Conservation (phyloP, 2,888 invertebrate species). For the Poecilus cupreus region DNA sequence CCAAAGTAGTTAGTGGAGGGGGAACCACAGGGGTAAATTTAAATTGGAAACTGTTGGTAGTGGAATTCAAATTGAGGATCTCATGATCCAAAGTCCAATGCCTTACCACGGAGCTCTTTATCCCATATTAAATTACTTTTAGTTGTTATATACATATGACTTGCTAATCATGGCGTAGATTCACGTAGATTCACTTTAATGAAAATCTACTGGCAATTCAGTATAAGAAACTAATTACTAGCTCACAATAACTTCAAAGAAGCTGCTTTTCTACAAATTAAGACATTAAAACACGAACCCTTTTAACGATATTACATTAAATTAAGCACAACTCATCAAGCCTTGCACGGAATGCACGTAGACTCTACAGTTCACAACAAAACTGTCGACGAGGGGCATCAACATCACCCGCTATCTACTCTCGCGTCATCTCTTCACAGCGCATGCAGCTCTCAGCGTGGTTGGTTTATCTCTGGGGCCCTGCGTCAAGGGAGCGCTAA, state of each 20-base stretch:
- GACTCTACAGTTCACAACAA: background rate
- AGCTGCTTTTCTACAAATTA: background rate
- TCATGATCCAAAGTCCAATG: too few relatives aligned
- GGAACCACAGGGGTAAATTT: too few relatives aligned
- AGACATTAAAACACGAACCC: background rate
- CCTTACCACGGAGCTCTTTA: too few relatives aligned
- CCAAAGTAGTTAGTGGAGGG: too few relatives aligned
- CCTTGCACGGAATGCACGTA: background rate
- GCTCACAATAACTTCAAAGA: background rate
- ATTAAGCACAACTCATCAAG: background rate
- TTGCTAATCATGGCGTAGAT: too few relatives aligned
- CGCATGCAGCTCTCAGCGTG: background rate
- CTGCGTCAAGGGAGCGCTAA: slow-evolving; percentile 50
- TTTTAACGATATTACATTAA: background rate
- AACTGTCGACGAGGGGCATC: background rate
- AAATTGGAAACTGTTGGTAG: too few relatives aligned
- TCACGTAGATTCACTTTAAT: background rate
- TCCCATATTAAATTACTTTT: too few relatives aligned
- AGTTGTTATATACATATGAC: too few relatives aligned
- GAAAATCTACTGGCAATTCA: background rate
- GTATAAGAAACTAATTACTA: background rate
- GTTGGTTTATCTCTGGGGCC: slow-evolving; percentile 26
- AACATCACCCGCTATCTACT: background rate
- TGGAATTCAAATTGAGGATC: too few relatives aligned
- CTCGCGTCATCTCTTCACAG: background rate